Percentiles rank a stretch among this genome's conserved stretches.
Evolutionary conservation across 2,888 invertebrate genomes (phyloP).

Genomic region (Tetragnatha montana): DNA sequence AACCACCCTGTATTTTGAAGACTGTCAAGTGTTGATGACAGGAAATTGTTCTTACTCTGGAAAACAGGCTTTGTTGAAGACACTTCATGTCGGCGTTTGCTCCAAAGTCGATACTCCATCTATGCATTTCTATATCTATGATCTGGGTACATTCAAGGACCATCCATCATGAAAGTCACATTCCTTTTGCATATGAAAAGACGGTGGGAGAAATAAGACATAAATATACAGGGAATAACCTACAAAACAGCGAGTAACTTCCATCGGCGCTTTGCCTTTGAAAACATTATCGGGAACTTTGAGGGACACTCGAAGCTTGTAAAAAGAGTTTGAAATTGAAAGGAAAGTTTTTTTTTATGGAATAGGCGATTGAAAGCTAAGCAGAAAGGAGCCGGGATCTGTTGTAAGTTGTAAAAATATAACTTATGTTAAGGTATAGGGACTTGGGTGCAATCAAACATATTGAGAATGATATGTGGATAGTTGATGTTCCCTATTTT

Average conservation of each 20-base stretch:
- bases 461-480: no score
- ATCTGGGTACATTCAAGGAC: neutral
- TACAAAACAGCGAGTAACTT: constrained; percentile 16
- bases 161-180: constrained; percentile 27
- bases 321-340: constrained; percentile 56
- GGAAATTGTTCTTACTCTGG: no score
- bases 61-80: no score
- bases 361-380: neutral
- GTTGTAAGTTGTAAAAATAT: neutral
- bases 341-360: constrained; percentile 39
- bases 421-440: no score
- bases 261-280: constrained; percentile 6
- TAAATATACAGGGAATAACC: constrained; percentile 23
- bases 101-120: no score
- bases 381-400: constrained; percentile 32
- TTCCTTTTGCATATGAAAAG: neutral
- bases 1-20: no score
- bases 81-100: no score
- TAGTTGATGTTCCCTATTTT: no score
- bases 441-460: no score
- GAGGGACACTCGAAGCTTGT: neutral
- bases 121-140: no score
- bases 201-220: constrained; percentile 2
- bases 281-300: constrained; percentile 43
- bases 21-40: no score